Evolutionary conservation across 1,140 invertebrate species (phyloP).

Genomic region (Brachionus plicatilis): DNA sequence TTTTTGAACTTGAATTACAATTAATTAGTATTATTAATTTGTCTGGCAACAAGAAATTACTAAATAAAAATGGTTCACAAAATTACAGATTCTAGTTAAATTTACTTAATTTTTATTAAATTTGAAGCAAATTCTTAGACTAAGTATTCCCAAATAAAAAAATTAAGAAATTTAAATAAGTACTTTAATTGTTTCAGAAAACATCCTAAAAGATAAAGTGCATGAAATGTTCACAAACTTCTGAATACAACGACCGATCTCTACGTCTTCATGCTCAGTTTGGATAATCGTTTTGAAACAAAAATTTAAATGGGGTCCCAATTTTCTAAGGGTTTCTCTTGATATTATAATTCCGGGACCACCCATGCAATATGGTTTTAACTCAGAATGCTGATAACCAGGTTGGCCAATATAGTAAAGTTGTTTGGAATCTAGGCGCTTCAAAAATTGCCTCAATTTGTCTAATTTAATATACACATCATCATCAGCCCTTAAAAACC

Average conservation of each 20-base stretch:
- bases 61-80: no score
- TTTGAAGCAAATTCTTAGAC: no score
- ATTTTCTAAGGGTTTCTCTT: conserved; percentile 53
- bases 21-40: no score
- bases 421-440: conserved; percentile 70
- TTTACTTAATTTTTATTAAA: no score
- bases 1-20: no score
- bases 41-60: no score
- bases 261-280: neutral
- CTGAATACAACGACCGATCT: neutral
- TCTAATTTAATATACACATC: conserved; percentile 89
- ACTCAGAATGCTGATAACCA: conserved; percentile 64
- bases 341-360: conserved; percentile 82
- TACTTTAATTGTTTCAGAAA: conserved; percentile 52
- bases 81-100: no score
- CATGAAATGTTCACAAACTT: neutral
- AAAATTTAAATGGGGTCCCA: conserved; percentile 61
- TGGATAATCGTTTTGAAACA: conserved; percentile 50
- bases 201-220: conserved; percentile 48
- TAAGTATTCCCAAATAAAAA: no score
- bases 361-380: conserved; percentile 97
- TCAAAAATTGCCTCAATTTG: conserved; percentile 72
- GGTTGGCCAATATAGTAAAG: conserved; percentile 54
- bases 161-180: conserved; percentile 71
- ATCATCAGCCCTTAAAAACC: conserved; percentile 94